Evolutionary conservation across 2,113 vertebrate species (phyloP).

Genomic region (Paradoxurus hermaphroditus): DNA sequence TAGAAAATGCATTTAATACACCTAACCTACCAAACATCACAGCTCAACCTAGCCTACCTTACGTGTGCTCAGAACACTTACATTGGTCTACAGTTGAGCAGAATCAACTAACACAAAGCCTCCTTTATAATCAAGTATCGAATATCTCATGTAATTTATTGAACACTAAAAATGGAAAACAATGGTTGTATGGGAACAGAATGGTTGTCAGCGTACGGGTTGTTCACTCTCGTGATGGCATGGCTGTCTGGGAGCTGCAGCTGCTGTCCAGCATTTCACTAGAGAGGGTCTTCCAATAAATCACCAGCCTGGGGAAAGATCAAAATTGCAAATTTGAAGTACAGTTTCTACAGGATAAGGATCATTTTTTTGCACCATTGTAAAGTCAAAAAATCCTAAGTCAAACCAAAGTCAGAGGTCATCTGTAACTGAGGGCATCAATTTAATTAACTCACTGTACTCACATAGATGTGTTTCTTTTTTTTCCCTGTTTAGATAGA

Average conservation of each 20-base stretch:
- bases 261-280: neutral
- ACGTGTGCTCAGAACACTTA: neutral
- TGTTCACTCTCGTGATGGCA: neutral
- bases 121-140: neutral
- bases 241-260: too few relatives aligned
- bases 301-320: neutral
- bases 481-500: neutral
- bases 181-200: neutral
- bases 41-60: neutral
- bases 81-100: neutral
- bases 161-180: neutral
- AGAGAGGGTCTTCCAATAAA: neutral
- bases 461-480: neutral
- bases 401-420: neutral
- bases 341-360: neutral
- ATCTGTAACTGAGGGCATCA: neutral
- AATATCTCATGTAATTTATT: neutral
- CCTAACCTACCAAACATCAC: neutral
- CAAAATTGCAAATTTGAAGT: neutral
- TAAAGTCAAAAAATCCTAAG: neutral
- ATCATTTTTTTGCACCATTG: neutral
- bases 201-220: neutral
- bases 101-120: neutral
- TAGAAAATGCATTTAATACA: neutral
- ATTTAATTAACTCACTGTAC: neutral